A percentile compares a stretch with the other conserved stretches of the same genome.
Conservation (phyloP, 2,113 vertebrate genomes). For the Ovis canadensis region DNA sequence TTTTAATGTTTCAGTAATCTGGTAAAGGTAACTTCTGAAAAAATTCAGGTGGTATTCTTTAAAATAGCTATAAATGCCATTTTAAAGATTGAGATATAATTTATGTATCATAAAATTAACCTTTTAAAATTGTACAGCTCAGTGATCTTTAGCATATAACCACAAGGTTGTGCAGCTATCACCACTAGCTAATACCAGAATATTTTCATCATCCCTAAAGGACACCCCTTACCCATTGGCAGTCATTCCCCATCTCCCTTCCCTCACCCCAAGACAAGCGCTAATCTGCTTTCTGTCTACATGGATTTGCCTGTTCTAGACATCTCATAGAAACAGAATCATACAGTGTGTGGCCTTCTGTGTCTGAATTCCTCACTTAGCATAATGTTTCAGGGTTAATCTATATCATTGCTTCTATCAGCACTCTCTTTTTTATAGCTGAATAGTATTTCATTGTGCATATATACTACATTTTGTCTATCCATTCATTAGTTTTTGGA, state of each 20-base stretch:
- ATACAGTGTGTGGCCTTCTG: neutral
- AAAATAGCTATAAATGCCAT: neutral
- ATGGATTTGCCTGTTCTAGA: neutral
- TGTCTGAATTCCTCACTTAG: neutral
- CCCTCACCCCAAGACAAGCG: accelerated
- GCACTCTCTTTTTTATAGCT: neutral
- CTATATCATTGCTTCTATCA: neutral
- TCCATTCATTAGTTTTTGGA: neutral
- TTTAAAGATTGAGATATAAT: neutral
- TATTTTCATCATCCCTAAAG: neutral
- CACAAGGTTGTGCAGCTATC: neutral
- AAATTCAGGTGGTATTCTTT: neutral
- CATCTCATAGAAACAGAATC: neutral
- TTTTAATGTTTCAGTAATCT: neutral
- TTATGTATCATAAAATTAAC: neutral
- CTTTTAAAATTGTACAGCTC: neutral
- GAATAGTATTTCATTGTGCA: neutral
- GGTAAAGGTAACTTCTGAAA: neutral
- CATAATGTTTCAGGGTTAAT: neutral
- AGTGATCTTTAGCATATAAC: neutral
- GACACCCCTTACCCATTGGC: neutral
- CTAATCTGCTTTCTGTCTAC: neutral
- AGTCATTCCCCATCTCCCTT: neutral
- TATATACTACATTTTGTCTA: neutral
- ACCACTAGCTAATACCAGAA: neutral